Conservation (phyloP, 1,140 invertebrate genomes). For the Pomacea maculata region DNA sequence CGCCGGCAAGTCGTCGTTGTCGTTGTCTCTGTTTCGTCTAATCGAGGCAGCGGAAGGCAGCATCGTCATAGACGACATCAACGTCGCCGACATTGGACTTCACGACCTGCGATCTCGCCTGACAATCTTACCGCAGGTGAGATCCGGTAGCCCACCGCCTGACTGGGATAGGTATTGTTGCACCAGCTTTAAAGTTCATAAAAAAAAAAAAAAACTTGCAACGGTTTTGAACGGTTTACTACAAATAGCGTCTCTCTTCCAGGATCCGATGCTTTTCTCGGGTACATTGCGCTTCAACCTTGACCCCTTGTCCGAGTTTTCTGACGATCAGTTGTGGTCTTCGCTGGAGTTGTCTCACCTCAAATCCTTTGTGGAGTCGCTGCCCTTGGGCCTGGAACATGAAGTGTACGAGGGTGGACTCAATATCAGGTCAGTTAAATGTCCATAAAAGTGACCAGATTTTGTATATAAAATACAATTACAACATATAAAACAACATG, state of each 20-base stretch:
- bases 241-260: neutral
- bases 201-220: neutral
- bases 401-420: constrained; percentile 64
- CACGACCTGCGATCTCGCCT: constrained; percentile 12
- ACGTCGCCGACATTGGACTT: constrained; percentile 13
- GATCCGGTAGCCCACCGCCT: neutral
- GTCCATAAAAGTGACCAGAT: no score
- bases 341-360: constrained; percentile 78
- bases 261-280: constrained; percentile 83
- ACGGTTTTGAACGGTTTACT: neutral
- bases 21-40: constrained; percentile 22
- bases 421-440: constrained; percentile 61
- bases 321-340: constrained; percentile 76
- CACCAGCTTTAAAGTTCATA: no score
- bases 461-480: no score
- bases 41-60: constrained; percentile 13
- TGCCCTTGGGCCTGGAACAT: constrained; percentile 54
- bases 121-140: constrained; percentile 23
- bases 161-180: no score
- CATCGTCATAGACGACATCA: constrained; percentile 19
- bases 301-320: constrained; percentile 81
- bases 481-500: no score
- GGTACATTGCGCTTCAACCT: constrained; percentile 83
- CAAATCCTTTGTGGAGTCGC: constrained; percentile 54
- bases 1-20: constrained; percentile 21